Percentiles rank a stretch among this genome's conserved stretches.
Evolutionary conservation across 2,797 vertebrate genomes (phyloP).

Genomic region (Pristis pectinata): DNA sequence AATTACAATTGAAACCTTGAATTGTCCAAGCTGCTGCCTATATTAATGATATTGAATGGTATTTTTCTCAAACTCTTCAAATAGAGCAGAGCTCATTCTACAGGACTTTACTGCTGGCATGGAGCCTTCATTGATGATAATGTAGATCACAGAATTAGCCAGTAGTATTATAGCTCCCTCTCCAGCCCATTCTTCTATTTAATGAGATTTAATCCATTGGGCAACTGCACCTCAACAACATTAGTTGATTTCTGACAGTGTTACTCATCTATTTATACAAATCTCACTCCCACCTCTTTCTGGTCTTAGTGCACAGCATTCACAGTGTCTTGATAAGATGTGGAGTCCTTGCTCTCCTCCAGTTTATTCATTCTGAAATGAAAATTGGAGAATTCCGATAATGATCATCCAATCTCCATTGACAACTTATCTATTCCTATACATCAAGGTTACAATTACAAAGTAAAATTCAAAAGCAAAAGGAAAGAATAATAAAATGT

Average conservation of each 20-base stretch:
- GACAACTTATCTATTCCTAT: not conserved
- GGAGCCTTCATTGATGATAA: not conserved
- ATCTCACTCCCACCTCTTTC: not conserved
- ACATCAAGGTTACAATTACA: not conserved
- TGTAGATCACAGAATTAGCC: not conserved
- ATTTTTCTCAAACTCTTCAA: slow-evolving; percentile 12
- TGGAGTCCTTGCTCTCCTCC: not conserved
- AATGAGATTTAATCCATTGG: not conserved
- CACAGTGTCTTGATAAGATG: not conserved
- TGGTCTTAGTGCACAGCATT: not conserved
- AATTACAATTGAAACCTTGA: not conserved
- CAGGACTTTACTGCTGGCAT: not conserved
- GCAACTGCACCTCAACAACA: not conserved
- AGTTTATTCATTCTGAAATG: not conserved
- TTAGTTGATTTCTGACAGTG: not conserved
- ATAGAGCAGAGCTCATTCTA: not conserved
- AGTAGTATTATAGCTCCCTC: not conserved
- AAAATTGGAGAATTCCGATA: not conserved
- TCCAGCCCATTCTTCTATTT: not conserved
- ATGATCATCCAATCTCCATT: not conserved
- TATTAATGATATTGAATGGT: not conserved
- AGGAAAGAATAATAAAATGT: not conserved
- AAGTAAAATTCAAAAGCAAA: not conserved
- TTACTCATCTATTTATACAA: not conserved
- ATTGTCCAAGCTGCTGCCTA: not conserved